phyloP scores from a whole-genome alignment of 2,797 vertebrate genomes.

The Manis javanica region DNA sequence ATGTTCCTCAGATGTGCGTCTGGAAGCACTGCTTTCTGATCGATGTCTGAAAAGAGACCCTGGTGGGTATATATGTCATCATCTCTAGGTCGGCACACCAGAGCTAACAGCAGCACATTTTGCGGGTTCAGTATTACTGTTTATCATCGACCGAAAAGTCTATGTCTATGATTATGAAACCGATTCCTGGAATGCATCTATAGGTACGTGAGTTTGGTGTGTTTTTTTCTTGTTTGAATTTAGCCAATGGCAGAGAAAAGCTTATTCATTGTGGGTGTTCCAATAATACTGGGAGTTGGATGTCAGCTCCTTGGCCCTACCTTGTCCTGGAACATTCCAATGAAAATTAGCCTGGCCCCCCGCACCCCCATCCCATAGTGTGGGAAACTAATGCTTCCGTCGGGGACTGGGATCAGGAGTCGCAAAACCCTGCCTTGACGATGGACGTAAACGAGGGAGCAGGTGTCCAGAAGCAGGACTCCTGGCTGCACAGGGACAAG shows the following conservation, averaged over 20 bases:
- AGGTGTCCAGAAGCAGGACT: background rate
- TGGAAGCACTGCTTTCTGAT: background rate
- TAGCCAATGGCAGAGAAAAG: background rate
- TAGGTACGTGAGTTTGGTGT: background rate
- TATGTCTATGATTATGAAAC: background rate
- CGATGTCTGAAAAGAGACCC: fast-evolving
- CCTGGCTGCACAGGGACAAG: background rate
- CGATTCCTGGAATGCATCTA: fast-evolving
- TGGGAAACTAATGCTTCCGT: background rate
- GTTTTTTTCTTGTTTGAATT: background rate
- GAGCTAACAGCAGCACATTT: conserved; percentile 46
- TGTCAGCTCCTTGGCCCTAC: background rate
- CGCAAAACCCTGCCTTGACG: background rate
- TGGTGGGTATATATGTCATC: fast-evolving
- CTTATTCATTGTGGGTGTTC: background rate
- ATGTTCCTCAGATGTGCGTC: background rate
- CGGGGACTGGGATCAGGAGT: background rate
- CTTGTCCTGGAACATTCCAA: background rate
- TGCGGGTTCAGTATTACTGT: background rate
- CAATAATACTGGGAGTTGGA: background rate
- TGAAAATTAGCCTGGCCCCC: background rate
- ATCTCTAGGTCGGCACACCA: background rate
- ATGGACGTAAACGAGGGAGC: background rate
- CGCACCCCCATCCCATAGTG: too few species aligned
- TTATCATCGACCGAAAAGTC: conserved; percentile 52